Base-by-base conservation (phyloP, 2,888 invertebrate species). In the Platycnemis pennipes region DNA sequence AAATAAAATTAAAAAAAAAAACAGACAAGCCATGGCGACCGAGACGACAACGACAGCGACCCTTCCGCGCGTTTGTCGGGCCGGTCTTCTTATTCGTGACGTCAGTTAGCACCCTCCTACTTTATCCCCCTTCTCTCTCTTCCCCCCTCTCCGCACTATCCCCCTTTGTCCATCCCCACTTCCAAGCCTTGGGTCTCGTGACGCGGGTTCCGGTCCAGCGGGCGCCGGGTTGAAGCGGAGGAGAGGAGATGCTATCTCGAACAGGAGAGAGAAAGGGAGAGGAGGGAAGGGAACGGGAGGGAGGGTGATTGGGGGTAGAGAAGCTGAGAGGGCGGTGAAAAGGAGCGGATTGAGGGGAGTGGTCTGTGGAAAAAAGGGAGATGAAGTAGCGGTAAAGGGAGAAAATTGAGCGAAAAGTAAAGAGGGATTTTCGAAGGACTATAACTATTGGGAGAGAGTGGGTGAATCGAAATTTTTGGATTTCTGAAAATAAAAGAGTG, bases 171-270 rank as follows among this genome's bases (percentile, higher is more conserved):
- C 53, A 4, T 63, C 26, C 63, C 63, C 26, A 2, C 77, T 77
- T 77, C 37, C 77, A 31, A 77, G 77, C 13, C 37, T 77, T n/a
- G 8, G 46, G 37, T 37, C 87, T 87, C 87, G 87, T 87, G 87
- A 87, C 45, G 87, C 87, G 87, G 87, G n/a, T 87, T 87, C 87
- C 87, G 87, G 87, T 87, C 87, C 87, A 87, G 87, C 87, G 87
- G 87, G 87, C 87, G 87, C 87, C 44, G 87, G 44, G 87, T 45
- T 87, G 87, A 87, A 87, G 87, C 45, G 11, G 87, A 37, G n/a
- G 77, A n/a, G n/a, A 26, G 26, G 77, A 87, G 87, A 87, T 87
- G n/a, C 87, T 87, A 87, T 87, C 87, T 87, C n/a, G 37, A 26
- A 16, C 8, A 63, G 37, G n/a, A 11, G n/a, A n/a, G 4, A 37